phyloP scores from a whole-genome alignment of 2,888 invertebrate genomes.

The Tiliacea aurago region DNA sequence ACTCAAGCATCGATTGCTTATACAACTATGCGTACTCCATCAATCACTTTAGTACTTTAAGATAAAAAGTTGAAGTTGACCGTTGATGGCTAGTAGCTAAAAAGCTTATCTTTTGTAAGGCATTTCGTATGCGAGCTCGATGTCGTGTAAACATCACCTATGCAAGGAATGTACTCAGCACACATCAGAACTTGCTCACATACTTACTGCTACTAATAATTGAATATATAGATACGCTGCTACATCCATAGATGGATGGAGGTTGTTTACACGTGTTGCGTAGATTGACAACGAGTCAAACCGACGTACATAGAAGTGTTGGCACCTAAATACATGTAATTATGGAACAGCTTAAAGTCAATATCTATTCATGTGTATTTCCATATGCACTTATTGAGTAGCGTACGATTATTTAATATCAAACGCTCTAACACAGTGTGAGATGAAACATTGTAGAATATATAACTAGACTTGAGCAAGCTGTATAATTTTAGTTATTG shows the following conservation, averaged over 20 bases:
- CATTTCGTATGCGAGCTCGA: constrained; percentile 54
- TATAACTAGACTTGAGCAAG: neutral
- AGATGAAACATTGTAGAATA: constrained; percentile 31
- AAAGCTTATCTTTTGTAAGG: constrained; percentile 54
- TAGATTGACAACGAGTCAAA: constrained; percentile 56
- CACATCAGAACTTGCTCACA: constrained; percentile 62
- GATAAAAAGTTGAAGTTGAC: constrained; percentile 53
- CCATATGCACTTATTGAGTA: constrained; percentile 44
- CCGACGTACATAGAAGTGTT: constrained; percentile 53
- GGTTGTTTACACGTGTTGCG: constrained; percentile 55
- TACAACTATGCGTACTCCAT: constrained; percentile 22
- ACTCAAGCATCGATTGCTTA: constrained; percentile 15
- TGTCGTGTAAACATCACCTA: constrained; percentile 61
- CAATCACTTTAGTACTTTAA: constrained; percentile 54
- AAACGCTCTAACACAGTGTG: constrained; percentile 17
- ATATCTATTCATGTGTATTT: constrained; percentile 58
- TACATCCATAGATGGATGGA: constrained; percentile 45
- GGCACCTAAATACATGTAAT: constrained; percentile 72
- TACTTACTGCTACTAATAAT: constrained; percentile 59
- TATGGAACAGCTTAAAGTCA: constrained; percentile 66
- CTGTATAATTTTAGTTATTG: neutral
- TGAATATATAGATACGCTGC: constrained; percentile 60
- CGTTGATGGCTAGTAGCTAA: constrained; percentile 42
- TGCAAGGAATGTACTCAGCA: constrained; percentile 62
- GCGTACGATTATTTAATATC: constrained; percentile 43